Evolutionary conservation across 2,797 vertebrate genomes (phyloP), one percentile per base, ranked within the genome.

Genomic region (Leptoclinus maculatus): DNA sequence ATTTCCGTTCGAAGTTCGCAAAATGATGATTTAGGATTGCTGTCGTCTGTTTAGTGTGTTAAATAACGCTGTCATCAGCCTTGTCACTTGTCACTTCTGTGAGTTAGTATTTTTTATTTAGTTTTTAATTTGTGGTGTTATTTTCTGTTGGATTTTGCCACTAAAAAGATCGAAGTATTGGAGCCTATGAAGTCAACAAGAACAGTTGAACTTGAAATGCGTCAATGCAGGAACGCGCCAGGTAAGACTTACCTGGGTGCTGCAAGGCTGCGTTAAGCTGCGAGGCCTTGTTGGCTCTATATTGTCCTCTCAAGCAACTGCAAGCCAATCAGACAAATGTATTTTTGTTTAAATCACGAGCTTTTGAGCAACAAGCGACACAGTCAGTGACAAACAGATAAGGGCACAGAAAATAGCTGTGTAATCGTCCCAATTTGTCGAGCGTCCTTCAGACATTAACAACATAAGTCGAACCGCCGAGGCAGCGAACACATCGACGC

Each of bases 391-490:
- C 12, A 43, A 71, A 47, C 27, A 63, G 25, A 51, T 21, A 17
- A 67, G 32, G 38, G 66, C 62, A 27, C 19, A 27, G 9, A 41
- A 32, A 59, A 66, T 62, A 56, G 57, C 41, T 16, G 27, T 7
- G 19, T 84, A 75, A 72, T 76, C 1, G 19, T 21, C 6, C 57
- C 68, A 73, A 38, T 76, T 70, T 45, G 21, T 21, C 2, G 57
- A 71, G 29, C 39, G 58, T 71, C 56, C 66, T 78, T 74, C 70
- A 78, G 27, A 71, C 45, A 41, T 38, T 62, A 43, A 36, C 25
- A 68, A 39, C 17, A 45, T 36, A 29, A 71, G 41, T 74, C 64
- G 38, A 71, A 11, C 34, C 0, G 0, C 21, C 13, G 21, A 60
- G 21, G 62, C 62, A 77, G 32, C 66, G 68, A 75, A 82, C 17